A percentile compares a stretch with the other conserved stretches of the same genome.
phyloP scores from a whole-genome alignment of 2,113 vertebrate genomes.

The Burhinus bistriatus region DNA sequence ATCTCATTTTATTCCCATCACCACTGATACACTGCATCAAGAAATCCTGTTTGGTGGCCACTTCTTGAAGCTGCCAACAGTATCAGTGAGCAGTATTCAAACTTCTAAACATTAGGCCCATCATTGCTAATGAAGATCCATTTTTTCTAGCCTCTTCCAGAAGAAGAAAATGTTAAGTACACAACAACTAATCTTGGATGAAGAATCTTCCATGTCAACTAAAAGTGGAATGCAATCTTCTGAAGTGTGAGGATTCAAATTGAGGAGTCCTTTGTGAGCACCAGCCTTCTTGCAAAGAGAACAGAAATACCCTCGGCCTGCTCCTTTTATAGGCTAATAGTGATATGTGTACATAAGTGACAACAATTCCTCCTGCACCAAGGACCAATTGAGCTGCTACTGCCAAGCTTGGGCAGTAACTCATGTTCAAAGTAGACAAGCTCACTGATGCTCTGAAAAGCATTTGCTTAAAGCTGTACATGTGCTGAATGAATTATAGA shows the following conservation, averaged over 20 bases:
- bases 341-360: neutral
- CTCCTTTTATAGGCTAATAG: neutral
- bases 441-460: neutral
- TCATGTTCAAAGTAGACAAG: neutral
- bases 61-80: neutral
- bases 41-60: neutral
- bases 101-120: neutral
- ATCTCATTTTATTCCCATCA: neutral
- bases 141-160: neutral
- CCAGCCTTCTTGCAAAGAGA: neutral
- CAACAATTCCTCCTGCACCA: neutral
- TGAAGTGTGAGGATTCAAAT: neutral
- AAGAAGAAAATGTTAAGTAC: neutral
- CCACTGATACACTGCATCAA: neutral
- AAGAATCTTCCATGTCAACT: neutral
- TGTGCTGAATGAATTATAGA: neutral
- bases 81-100: neutral
- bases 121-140: neutral
- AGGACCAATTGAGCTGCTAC: neutral
- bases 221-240: neutral
- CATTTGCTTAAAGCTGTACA: neutral
- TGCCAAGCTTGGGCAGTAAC: neutral
- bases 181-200: neutral
- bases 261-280: neutral
- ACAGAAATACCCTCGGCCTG: neutral